These are phyloP conservation scores for Oreotragus oreotragus DNA, from an alignment of 2,113 vertebrate species.

Conservation along the genomic window DNA sequence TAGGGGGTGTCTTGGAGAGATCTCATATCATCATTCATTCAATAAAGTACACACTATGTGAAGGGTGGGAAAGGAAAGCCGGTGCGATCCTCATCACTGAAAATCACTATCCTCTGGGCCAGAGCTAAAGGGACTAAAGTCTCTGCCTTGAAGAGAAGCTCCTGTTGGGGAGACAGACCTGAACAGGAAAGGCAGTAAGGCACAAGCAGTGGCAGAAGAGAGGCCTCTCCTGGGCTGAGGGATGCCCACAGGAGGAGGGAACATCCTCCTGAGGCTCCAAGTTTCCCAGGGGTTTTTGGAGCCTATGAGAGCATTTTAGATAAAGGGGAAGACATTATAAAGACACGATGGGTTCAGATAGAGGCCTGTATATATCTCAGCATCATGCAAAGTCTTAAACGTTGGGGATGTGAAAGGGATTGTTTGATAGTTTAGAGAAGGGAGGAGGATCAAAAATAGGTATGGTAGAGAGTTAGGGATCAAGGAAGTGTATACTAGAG, in stretches of 20 bases:
- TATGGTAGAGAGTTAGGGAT: background rate
- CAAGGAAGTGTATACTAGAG: background rate
- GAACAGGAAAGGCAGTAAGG: rapidly evolving
- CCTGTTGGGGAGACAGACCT: background rate
- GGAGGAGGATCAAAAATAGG: background rate
- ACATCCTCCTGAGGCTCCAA: background rate
- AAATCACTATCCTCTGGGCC: background rate
- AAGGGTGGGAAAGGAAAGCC: background rate
- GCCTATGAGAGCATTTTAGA: background rate
- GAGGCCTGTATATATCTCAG: background rate
- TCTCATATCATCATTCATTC: background rate
- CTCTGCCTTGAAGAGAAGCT: background rate
- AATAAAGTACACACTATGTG: background rate
- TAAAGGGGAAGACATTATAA: background rate
- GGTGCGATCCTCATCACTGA: background rate
- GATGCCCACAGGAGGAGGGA: background rate
- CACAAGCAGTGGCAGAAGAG: no score
- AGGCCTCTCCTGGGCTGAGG: background rate
- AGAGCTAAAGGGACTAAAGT: background rate
- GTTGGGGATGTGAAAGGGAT: background rate
- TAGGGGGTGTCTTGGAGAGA: background rate
- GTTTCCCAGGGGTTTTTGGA: background rate
- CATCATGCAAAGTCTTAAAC: background rate
- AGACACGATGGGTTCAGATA: background rate
- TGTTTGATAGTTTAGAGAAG: background rate